Percentiles rank a stretch among this genome's conserved stretches.
phyloP scores from a whole-genome alignment of 2,113 vertebrate species.

The Pangasianodon hypophthalmus region DNA sequence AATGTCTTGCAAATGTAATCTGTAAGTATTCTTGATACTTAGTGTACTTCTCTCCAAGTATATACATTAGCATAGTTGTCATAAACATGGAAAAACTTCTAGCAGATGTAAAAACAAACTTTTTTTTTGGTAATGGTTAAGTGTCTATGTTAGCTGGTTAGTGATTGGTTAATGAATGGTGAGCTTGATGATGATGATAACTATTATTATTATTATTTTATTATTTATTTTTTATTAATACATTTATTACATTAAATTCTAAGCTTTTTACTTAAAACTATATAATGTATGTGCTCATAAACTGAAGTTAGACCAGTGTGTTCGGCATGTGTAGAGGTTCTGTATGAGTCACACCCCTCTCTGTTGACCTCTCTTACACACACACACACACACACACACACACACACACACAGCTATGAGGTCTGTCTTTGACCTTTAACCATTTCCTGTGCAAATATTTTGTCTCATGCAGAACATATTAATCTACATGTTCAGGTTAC shows the following conservation, averaged over 20 bases:
- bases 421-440: conserved; percentile 21
- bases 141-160: neutral
- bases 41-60: neutral
- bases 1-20: too few species aligned
- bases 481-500: neutral
- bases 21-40: neutral
- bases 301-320: neutral
- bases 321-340: neutral
- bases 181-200: neutral
- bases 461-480: neutral
- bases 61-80: neutral
- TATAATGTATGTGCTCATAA: neutral
- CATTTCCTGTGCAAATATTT: conserved; percentile 32
- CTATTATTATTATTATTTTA: neutral
- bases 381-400: conserved; percentile 1
- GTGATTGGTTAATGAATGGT: neutral
- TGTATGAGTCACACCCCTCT: neutral
- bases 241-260: neutral
- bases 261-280: neutral
- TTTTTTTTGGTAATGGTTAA: neutral
- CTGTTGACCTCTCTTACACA: neutral
- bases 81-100: neutral
- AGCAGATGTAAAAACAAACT: neutral
- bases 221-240: neutral
- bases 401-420: neutral